A percentile compares a stretch with the other conserved stretches of the same genome.
phyloP scores from a whole-genome alignment of 2,888 invertebrate genomes.

The Helicoverpa assulta region DNA sequence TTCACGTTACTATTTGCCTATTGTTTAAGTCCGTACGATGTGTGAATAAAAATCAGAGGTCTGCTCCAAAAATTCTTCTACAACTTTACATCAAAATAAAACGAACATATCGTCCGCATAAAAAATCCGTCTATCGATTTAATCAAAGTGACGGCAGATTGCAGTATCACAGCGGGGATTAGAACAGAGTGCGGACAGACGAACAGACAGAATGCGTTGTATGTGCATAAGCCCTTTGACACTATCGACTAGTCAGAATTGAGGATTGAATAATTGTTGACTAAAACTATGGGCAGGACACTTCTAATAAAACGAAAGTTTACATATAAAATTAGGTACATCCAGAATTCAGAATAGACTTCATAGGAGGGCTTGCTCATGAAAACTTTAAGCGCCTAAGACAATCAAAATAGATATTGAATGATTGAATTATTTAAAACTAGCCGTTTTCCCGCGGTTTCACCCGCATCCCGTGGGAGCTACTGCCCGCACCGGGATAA shows the following conservation, averaged over 20 bases:
- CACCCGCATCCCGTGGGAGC: too few species aligned
- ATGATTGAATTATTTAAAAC: too few species aligned
- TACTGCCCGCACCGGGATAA: too few species aligned
- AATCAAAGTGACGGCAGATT: slow-evolving; percentile 28
- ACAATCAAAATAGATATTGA: too few species aligned
- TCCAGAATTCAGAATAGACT: too few species aligned
- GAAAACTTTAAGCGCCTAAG: too few species aligned
- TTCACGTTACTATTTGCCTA: too few species aligned
- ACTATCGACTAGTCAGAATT: not conserved
- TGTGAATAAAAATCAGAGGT: not conserved
- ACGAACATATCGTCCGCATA: not conserved
- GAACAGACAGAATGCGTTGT: not conserved
- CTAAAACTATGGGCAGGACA: not conserved
- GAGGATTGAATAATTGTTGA: not conserved
- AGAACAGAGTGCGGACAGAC: slow-evolving; percentile 7
- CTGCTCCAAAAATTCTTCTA: not conserved
- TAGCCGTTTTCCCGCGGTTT: too few species aligned
- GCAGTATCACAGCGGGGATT: slow-evolving; percentile 23
- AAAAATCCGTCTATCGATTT: slow-evolving; percentile 6
- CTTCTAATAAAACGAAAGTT: not conserved
- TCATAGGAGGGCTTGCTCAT: too few species aligned
- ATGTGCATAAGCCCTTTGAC: slow-evolving; percentile 7
- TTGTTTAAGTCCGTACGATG: too few species aligned
- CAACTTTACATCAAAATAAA: not conserved
- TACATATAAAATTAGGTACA: not conserved